A percentile compares a stretch with the other conserved stretches of the same genome.
Conservation (phyloP, 1,140 invertebrate genomes). For the Orius insidiosus region DNA sequence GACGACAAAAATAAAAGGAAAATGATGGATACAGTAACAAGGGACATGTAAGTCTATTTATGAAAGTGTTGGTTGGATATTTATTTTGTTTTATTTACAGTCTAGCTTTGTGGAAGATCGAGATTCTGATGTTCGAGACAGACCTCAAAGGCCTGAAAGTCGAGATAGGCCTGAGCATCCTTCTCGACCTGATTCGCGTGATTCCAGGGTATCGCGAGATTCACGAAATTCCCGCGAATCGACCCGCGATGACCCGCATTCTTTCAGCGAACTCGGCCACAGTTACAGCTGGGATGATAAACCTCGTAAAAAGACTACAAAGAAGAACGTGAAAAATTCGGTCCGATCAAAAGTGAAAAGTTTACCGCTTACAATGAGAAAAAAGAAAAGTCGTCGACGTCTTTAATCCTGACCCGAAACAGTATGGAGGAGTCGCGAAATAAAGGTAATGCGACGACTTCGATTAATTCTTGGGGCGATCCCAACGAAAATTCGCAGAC, state of each 20-base stretch:
- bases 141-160: constrained; percentile 33
- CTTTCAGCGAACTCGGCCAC: not conserved
- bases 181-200: too few relatives aligned
- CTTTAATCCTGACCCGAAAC: too few relatives aligned
- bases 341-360: too few relatives aligned
- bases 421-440: too few relatives aligned
- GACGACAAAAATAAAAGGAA: too few relatives aligned
- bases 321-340: too few relatives aligned
- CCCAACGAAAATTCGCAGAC: not conserved
- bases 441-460: not conserved
- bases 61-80: not conserved
- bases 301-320: too few relatives aligned
- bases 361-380: not conserved
- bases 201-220: too few relatives aligned
- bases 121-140: constrained; percentile 11
- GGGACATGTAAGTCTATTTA: not conserved
- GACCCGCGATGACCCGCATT: not conserved
- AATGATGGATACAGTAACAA: too few relatives aligned
- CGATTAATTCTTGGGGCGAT: not conserved
- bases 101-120: not conserved
- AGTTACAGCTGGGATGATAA: not conserved
- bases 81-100: not conserved
- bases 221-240: constrained; percentile 27
- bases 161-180: constrained; percentile 36
- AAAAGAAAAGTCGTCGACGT: not conserved